These are phyloP conservation scores for Spheniscus mendiculus DNA, from an alignment of 2,113 vertebrate genomes.

Conservation along the genomic window DNA sequence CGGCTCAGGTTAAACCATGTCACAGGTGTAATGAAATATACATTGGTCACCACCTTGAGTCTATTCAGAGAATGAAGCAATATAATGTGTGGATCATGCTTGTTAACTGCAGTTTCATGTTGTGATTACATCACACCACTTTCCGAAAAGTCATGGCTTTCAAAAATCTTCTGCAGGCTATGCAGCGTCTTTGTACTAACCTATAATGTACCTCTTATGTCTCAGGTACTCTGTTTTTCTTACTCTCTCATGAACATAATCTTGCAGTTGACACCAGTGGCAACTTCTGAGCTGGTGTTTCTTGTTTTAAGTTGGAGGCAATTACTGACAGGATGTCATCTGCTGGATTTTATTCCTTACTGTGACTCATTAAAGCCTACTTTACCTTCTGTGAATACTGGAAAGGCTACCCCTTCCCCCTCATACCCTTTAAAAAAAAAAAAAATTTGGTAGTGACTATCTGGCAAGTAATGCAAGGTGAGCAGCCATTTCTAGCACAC, in stretches of 20 bases:
- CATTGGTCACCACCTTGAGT: not conserved
- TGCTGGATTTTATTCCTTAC: not conserved
- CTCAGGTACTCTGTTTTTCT: not conserved
- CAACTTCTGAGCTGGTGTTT: not conserved
- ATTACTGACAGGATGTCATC: not conserved
- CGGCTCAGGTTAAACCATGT: too few relatives aligned
- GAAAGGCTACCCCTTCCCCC: not conserved
- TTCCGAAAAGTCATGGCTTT: slow-evolving; percentile 1
- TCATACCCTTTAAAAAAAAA: not conserved
- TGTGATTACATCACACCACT: not conserved
- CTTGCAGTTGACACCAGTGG: not conserved
- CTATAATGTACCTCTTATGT: not conserved
- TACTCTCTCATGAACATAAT: not conserved
- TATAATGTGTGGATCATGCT: not conserved
- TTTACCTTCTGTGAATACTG: not conserved
- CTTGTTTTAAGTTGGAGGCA: not conserved
- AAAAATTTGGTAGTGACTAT: not conserved
- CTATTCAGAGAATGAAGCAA: not conserved
- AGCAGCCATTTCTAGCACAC: not conserved
- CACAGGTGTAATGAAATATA: not conserved
- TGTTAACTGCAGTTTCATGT: not conserved
- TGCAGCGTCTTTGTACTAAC: not conserved
- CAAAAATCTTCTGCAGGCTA: not conserved
- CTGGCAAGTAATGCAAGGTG: not conserved
- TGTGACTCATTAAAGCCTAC: not conserved